Evolutionary conservation across 2,888 invertebrate genomes (phyloP), one percentile per base, ranked within the genome.

Genomic region (Baccha elongata): DNA sequence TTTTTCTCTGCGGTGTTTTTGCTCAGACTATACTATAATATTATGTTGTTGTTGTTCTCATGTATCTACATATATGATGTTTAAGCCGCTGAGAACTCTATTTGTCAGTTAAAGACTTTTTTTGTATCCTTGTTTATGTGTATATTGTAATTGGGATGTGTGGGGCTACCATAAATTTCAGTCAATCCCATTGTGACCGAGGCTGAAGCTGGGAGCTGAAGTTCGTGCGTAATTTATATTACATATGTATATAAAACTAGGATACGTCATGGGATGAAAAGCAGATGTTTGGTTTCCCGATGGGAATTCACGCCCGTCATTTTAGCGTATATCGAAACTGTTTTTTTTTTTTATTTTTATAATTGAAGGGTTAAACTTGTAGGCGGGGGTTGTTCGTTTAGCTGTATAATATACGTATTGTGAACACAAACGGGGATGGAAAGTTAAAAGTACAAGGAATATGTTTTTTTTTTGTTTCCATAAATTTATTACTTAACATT

Each of bases 241-340:
- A n/a, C n/a, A n/a, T n/a, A n/a, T n/a, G n/a, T n/a, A n/a, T 50
- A 76, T 68, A 78, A 67, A 83, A 60, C 60, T 50, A 53, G 78
- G 53, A 68, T 52, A 37, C 64, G 48, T 73, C 67, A 50, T 64
- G 68, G 72, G 52, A 78, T 73, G 67, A 40, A 29, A 26, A 67
- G 68, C 83, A 73, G 68, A 72, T 76, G 76, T 55, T 83, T n/a
- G 44, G 55, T 15, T 67, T 55, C 50, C 64, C 64, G 42, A 35
- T 64, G 74, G 68, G 13, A 10, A 50, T 35, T 35, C 13, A 42
- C 44, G 7, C 35, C 26, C 62, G 17, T 64, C 4, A 60, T 44
- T 44, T 60, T 11, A 13, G 55, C 42, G 40, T 26, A 44, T 13
- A 60, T 15, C 58, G 19, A 21, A 55, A 32, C 3, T 32, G 5